Evolutionary conservation across 2,113 vertebrate species (phyloP).

Genomic region (Prolemur simus): DNA sequence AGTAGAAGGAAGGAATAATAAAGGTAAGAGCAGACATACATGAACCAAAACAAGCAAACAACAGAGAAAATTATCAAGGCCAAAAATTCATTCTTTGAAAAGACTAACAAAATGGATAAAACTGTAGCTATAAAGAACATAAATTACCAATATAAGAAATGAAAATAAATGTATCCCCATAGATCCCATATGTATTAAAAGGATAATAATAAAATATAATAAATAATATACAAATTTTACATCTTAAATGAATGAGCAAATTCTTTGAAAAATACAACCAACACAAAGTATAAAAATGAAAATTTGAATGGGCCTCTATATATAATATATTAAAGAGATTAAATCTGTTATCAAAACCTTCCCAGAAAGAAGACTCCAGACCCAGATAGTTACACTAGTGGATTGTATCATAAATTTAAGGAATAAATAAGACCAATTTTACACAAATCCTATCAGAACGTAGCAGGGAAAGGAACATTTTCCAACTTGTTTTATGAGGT

Average conservation of each 20-base stretch:
- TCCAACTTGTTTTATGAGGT: background rate
- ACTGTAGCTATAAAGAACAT: background rate
- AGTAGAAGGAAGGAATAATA: background rate
- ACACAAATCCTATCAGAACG: background rate
- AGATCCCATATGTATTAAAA: background rate
- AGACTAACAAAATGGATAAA: background rate
- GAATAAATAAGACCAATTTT: background rate
- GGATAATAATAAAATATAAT: background rate
- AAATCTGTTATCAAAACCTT: background rate
- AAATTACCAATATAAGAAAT: background rate
- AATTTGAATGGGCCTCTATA: background rate
- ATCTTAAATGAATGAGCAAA: background rate
- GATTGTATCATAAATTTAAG: background rate
- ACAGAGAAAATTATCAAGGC: background rate
- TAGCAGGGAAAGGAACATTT: background rate
- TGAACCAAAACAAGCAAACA: background rate
- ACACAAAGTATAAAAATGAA: background rate
- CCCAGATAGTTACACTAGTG: background rate
- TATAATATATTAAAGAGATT: background rate
- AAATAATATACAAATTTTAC: background rate
- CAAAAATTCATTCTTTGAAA: background rate
- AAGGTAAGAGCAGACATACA: background rate
- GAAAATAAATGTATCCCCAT: background rate
- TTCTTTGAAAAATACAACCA: background rate
- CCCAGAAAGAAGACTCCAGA: background rate